Percentiles rank a stretch among this genome's conserved stretches.
These are phyloP conservation scores for Xestoiulus laeticollis DNA, from an alignment of 2,888 invertebrate genomes.

Conservation along the genomic window DNA sequence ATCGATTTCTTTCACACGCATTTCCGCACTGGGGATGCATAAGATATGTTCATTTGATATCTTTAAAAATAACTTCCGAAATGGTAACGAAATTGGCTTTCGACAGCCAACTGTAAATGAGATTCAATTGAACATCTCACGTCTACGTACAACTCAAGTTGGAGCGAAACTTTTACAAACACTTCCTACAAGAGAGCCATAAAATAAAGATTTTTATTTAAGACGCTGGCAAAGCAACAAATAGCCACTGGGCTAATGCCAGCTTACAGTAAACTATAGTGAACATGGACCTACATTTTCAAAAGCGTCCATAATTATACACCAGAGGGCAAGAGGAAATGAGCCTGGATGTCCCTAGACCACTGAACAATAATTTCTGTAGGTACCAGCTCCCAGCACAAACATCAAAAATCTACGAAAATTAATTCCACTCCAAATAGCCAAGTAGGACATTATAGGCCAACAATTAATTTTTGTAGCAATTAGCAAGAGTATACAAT, in stretches of 20 bases:
- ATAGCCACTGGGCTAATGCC: background rate
- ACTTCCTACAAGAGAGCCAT: background rate
- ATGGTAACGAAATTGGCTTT: constrained; percentile 35
- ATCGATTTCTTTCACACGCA: constrained; percentile 36
- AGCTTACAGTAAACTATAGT: background rate
- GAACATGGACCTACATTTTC: background rate
- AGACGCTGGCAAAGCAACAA: background rate
- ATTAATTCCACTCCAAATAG: background rate
- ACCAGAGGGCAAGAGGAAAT: background rate
- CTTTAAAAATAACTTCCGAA: constrained; percentile 43
- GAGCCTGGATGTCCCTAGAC: background rate
- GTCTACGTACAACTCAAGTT: background rate
- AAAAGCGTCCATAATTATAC: background rate
- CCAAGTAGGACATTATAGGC: no score
- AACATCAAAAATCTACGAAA: background rate
- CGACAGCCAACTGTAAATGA: constrained; percentile 30
- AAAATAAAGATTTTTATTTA: no score
- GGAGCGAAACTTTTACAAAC: constrained; percentile 16
- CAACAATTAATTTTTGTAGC: no score
- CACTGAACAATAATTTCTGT: background rate
- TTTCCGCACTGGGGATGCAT: background rate
- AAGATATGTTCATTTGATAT: constrained; percentile 43
- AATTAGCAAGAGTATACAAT: no score
- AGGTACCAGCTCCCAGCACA: background rate
- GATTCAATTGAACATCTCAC: constrained; percentile 28